Evolutionary conservation across 2,113 vertebrate genomes (phyloP), one percentile per base, ranked within the genome.

Genomic region (Campylomormyrus numenius): DNA sequence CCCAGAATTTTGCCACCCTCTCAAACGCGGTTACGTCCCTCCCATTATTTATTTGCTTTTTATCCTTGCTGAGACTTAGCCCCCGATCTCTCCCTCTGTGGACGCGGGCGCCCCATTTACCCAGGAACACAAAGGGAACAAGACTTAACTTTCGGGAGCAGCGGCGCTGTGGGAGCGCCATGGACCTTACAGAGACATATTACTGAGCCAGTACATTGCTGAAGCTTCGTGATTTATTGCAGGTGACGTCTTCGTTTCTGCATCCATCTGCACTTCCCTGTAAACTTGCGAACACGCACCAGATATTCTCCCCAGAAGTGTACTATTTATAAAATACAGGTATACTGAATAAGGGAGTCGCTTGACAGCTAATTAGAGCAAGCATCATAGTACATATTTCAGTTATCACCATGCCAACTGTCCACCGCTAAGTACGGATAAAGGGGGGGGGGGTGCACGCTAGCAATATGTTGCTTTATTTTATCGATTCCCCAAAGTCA

Each of bases 231-330:
- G 88, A 91, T 95, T 95, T 94, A 95, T 95, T 92, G 90, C 89
- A 9, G 84, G 90, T 93, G 90, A 94, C 90, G 88, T 93, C 80
- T 19, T 62, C 74, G 56, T 89, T 85, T 90, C 90, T 91, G 91
- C 90, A 91, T 91, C 90, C 88, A 94, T 91, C 94, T 93, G 90
- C 89, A 94, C 93, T 92, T 95, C 92, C 66, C 87, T 91, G 91
- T 90, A 84, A 53, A 85, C 89, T 17, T 56, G 21, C 39, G 50
- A 45, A 1, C 86, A 3, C 83, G 13, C 74, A 90, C 50, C 17
- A 35, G 1, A 62, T 50, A 77, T 31, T 10, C 0, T 56, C 42
- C 66, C 13, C 80, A 88, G 42, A 89, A 91, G 48, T 21, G 88
- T 0, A 62, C 84, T 89, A 91, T 91, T 91, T 91, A 86, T 89